Conservation (phyloP, 1,140 invertebrate genomes). For the Melitaea cinxia region DNA sequence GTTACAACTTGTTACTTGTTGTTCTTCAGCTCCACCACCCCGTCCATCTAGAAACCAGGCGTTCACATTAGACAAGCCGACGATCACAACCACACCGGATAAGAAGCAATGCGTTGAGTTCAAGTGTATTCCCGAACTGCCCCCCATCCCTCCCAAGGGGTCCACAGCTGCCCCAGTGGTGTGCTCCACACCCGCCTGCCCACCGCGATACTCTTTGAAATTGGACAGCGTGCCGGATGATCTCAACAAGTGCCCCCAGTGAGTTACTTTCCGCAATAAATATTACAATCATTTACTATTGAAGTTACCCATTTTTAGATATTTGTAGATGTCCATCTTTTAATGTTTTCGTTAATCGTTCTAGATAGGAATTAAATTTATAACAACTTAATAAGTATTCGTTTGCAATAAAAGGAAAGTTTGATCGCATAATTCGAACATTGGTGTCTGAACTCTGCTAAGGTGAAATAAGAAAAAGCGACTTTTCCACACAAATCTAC, state of each 20-base stretch:
- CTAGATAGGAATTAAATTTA: too few species aligned
- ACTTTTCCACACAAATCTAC: too few species aligned
- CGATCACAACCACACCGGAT: conserved; percentile 14
- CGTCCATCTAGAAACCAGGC: conserved; percentile 48
- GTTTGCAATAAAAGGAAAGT: too few species aligned
- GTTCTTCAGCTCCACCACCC: conserved; percentile 44
- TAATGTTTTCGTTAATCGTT: too few species aligned
- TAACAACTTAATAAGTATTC: too few species aligned
- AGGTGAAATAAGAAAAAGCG: too few species aligned
- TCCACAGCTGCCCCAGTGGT: conserved; percentile 50
- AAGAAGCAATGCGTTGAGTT: conserved; percentile 80
- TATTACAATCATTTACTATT: too few species aligned
- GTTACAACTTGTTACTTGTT: too few species aligned
- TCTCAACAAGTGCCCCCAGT: conserved; percentile 76
- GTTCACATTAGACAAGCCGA: conserved; percentile 61
- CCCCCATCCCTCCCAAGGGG: conserved; percentile 48
- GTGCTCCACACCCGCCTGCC: conserved; percentile 83
- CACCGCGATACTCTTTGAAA: conserved; percentile 80
- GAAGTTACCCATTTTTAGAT: too few species aligned
- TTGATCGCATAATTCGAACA: too few species aligned
- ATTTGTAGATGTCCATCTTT: too few species aligned
- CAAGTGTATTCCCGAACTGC: conserved; percentile 78
- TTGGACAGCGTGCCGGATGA: conserved; percentile 64
- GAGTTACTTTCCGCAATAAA: conserved; percentile 41
- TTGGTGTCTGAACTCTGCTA: too few species aligned